These are phyloP conservation scores for Sarcophaga peregrina DNA, from an alignment of 1,140 invertebrate genomes.

Conservation along the genomic window DNA sequence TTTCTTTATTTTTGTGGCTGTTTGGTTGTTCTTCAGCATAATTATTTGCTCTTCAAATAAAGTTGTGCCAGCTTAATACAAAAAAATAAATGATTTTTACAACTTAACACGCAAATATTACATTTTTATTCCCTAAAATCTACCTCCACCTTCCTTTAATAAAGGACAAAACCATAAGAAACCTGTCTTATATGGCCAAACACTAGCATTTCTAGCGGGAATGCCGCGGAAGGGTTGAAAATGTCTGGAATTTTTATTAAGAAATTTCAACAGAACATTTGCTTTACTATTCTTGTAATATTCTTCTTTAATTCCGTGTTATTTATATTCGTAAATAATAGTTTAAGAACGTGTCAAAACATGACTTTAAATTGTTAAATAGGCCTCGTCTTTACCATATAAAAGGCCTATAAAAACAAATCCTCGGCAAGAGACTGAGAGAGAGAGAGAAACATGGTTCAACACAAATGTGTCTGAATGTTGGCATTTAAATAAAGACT, in stretches of 20 bases:
- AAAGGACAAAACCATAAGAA: too few species aligned
- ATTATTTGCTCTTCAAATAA: too few species aligned
- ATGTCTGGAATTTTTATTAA: neutral
- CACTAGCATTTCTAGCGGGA: neutral
- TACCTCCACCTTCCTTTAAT: too few species aligned
- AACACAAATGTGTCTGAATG: neutral
- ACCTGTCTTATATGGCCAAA: too few species aligned
- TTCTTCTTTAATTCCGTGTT: neutral
- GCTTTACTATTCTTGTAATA: neutral
- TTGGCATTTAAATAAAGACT: too few species aligned
- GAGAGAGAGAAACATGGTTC: neutral
- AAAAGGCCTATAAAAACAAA: neutral
- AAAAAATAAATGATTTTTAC: too few species aligned
- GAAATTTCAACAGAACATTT: neutral
- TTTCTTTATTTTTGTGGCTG: too few species aligned
- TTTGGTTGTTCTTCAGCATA: too few species aligned
- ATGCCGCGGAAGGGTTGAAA: neutral
- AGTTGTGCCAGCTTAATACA: too few species aligned
- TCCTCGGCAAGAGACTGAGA: neutral
- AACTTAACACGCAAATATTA: too few species aligned
- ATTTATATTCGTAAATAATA: constrained; percentile 15
- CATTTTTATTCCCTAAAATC: too few species aligned
- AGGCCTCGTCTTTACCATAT: neutral
- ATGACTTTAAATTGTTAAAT: constrained; percentile 26
- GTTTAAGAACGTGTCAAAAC: constrained; percentile 32